Percentiles rank a stretch among this genome's conserved stretches.
Conservation (phyloP, 2,113 vertebrate species). For the Anoura caudifer region DNA sequence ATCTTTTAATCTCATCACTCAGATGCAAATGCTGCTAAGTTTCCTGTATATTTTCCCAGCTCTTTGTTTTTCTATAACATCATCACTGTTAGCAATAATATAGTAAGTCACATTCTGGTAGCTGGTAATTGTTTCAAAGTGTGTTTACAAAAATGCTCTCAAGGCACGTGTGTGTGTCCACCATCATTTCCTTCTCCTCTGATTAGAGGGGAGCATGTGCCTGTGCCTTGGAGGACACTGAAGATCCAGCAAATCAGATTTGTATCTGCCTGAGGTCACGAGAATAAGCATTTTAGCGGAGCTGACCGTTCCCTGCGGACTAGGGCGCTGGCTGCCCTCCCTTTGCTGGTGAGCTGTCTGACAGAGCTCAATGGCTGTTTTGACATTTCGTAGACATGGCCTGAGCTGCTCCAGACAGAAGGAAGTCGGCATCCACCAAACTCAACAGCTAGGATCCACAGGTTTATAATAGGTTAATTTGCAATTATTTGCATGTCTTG, state of each 20-base stretch:
- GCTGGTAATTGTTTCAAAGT: background rate
- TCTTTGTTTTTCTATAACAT: background rate
- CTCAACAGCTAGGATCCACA: background rate
- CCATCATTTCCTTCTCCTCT: background rate
- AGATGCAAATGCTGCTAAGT: background rate
- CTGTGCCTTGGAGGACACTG: background rate
- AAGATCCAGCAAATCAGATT: background rate
- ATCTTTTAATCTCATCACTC: background rate
- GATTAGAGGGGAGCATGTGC: background rate
- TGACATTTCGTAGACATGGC: background rate
- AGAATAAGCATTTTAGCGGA: background rate
- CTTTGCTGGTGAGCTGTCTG: background rate
- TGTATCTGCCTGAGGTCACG: background rate
- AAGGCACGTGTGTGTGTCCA: background rate
- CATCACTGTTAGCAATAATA: background rate
- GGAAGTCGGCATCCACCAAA: background rate
- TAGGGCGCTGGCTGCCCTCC: background rate
- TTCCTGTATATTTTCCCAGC: background rate
- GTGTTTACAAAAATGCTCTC: background rate
- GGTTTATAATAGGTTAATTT: conserved; percentile 27
- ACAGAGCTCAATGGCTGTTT: background rate
- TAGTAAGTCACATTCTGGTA: background rate
- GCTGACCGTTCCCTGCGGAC: background rate
- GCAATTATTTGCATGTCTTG: conserved; percentile 17
- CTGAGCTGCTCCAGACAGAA: conserved; percentile 13